Base-by-base conservation (phyloP, 2,113 vertebrate genomes). In the Vulpes vulpes region DNA sequence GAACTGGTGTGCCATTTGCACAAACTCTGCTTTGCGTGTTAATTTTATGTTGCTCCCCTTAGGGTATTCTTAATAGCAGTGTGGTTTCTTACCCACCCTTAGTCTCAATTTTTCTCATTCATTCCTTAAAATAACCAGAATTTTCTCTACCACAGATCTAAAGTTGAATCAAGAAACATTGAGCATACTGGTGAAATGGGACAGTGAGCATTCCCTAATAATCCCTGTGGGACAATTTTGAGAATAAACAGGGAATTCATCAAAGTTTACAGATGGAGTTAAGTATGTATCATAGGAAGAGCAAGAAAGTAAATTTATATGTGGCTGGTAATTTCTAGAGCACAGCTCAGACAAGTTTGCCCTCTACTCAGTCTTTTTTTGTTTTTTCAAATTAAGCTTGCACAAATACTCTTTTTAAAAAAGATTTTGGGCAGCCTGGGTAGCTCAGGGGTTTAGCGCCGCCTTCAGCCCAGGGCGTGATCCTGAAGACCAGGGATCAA, bases 21-120 rank as follows among this genome's bases (percentile, higher is more conserved):
- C 62, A 83, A 69, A 92, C 80, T 92, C 80, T 59, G 23, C 83
- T 95, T 84, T 89, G 57, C 76, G 79, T 95, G 95, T 97, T 98
- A 97, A 97, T 97, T 97, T 94, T 78, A 84, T 51, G 57, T 95
- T 80, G 91, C 53, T 96, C 71, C 79, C 91, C 27, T 43, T 59
- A 78, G 80, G 96, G 83, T 60, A 76, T 69, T 88, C 79, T 94
- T 89, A 90, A 95, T 64, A 64, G 88, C 43, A 88, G 88, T 25
- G 15, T 25, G 74, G 14, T 83, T 89, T 78, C 87, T 82, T 53
- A 62, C 23, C 23, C 8, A 53, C 6, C 51, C 38, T 17, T 8
- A 64, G 57, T 43, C 55, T 81, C 71, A 53, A 2, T 53, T 69
- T 92, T 95, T 94, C 22, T 67, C 43, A 20, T 69, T 89, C n/a